Percentiles rank a stretch among this genome's conserved stretches.
Evolutionary conservation across 2,113 vertebrate genomes (phyloP).

Genomic region (Hucho hucho): DNA sequence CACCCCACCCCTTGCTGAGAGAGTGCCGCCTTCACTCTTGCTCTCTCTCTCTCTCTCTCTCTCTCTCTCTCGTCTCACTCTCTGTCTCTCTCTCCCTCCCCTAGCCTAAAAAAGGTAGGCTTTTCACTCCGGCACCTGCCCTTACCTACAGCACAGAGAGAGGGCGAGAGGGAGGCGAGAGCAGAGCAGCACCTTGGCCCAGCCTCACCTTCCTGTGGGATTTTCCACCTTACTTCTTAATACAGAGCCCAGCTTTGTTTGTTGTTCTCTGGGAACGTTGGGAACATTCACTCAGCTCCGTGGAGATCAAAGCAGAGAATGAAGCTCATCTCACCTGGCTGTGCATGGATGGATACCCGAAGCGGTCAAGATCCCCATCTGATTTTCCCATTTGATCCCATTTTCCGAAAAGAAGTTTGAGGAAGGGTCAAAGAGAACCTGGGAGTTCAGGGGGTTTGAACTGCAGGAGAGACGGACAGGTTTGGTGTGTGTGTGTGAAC

Average conservation of each 20-base stretch:
- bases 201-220: constrained; percentile 42
- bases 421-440: background rate
- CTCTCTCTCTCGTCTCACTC: constrained; percentile 4
- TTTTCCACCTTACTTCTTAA: constrained; percentile 40
- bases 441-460: background rate
- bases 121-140: constrained; percentile 19
- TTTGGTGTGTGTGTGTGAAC: background rate
- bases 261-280: constrained; percentile 7
- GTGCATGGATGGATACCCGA: background rate
- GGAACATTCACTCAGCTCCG: background rate
- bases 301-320: constrained; percentile 8
- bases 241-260: constrained; percentile 47
- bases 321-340: background rate
- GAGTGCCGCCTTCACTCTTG: background rate
- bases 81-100: constrained; percentile 13
- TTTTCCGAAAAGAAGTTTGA: background rate
- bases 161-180: constrained; percentile 37
- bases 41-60: constrained; percentile 12
- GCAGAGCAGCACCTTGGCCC: constrained; percentile 40
- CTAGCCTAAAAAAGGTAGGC: background rate
- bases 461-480: background rate
- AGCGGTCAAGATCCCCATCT: background rate
- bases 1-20: constrained; percentile 39
- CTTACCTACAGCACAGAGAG: constrained; percentile 35
- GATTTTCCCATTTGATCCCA: too few species aligned